Percentiles rank a stretch among this genome's conserved stretches.
These are phyloP conservation scores for Phyllopteryx taeniolatus DNA, from an alignment of 2,113 vertebrate species.

Conservation along the genomic window DNA sequence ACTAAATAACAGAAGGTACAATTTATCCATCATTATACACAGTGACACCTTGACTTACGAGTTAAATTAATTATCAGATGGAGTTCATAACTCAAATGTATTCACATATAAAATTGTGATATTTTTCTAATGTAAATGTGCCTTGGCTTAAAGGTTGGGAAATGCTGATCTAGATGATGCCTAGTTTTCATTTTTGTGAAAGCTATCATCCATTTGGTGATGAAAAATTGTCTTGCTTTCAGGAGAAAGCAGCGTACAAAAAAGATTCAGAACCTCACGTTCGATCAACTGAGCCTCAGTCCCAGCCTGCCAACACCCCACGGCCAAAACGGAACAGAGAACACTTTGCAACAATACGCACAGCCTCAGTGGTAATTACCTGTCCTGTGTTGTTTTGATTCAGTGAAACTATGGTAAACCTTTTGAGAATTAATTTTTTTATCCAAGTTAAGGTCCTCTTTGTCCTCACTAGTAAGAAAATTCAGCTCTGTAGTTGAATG, in stretches of 20 bases:
- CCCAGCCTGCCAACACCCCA: constrained; percentile 83
- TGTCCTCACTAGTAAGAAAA: too few species aligned
- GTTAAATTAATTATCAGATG: too few species aligned
- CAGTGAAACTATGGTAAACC: background rate
- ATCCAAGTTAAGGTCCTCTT: too few species aligned
- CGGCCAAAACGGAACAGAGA: constrained; percentile 93
- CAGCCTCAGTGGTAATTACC: constrained; percentile 86
- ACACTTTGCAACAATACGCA: constrained; percentile 98
- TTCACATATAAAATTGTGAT: background rate
- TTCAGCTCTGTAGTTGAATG: too few species aligned
- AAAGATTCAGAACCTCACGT: constrained; percentile 83
- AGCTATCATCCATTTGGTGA: background rate
- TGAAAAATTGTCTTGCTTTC: constrained; percentile 10
- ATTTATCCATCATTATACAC: too few species aligned
- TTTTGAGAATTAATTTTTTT: too few species aligned
- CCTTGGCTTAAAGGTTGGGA: background rate
- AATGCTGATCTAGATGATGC: background rate
- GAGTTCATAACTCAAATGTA: too few species aligned
- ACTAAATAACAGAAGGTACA: too few species aligned
- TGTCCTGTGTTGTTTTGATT: background rate
- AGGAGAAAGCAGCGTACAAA: constrained; percentile 87
- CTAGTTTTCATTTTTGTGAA: background rate
- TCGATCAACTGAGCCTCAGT: constrained; percentile 83
- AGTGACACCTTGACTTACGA: too few species aligned
- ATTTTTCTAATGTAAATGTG: background rate